phyloP scores from a whole-genome alignment of 2,797 vertebrate species.

The Nyctibius grandis region DNA sequence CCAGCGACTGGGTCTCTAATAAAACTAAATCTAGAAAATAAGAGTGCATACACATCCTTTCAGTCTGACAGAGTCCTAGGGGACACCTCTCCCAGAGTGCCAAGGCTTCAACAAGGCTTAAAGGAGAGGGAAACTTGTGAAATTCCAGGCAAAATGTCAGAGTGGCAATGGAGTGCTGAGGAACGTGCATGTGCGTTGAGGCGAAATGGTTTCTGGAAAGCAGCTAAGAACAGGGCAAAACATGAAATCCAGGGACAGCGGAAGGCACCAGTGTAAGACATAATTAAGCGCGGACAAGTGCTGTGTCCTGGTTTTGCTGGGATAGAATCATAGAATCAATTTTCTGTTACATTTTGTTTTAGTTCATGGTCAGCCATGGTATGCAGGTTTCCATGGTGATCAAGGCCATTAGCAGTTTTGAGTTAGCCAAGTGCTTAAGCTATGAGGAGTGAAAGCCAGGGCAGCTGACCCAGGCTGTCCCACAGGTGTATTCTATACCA shows the following conservation, averaged over 20 bases:
- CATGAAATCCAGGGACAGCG: not conserved
- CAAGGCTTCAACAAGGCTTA: not conserved
- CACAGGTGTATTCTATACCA: no score
- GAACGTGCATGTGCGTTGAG: not conserved
- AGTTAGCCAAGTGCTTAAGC: no score
- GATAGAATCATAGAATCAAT: no score
- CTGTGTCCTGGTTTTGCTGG: no score
- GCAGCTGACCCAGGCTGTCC: no score
- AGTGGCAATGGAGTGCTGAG: not conserved
- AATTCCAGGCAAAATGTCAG: not conserved
- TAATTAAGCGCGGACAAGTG: not conserved
- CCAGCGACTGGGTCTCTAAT: no score
- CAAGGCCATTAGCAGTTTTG: no score
- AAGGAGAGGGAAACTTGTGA: not conserved
- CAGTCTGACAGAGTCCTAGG: not conserved
- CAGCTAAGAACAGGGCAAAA: not conserved
- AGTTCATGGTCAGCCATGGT: no score
- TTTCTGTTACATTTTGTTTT: no score
- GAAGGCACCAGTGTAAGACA: not conserved
- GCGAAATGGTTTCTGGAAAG: not conserved
- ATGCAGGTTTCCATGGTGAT: no score
- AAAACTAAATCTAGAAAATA: not conserved
- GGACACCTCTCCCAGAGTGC: not conserved
- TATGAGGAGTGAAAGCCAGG: no score
- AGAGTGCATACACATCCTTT: not conserved